phyloP scores from a whole-genome alignment of 2,113 vertebrate genomes.

The Pongo pygmaeus region DNA sequence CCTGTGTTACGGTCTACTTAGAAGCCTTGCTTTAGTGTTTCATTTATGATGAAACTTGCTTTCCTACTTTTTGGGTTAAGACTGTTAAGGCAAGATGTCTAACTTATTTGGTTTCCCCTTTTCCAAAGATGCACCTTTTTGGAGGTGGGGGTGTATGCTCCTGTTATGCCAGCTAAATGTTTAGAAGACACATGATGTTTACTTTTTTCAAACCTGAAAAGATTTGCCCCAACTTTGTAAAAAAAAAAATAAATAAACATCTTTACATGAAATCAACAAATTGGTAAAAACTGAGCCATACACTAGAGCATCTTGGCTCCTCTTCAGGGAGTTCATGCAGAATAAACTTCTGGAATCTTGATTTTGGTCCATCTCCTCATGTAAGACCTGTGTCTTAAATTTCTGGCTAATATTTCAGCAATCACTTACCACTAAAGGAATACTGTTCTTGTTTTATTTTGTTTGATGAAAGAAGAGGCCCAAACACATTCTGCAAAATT shows the following conservation, averaged over 20 bases:
- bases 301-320: neutral
- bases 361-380: neutral
- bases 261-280: conserved; percentile 18
- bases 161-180: neutral
- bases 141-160: neutral
- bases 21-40: neutral
- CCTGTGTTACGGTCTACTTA: neutral
- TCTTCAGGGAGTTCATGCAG: neutral
- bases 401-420: conserved; percentile 61
- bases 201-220: neutral
- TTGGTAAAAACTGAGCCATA: neutral
- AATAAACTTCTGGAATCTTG: conserved; percentile 35
- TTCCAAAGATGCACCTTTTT: neutral
- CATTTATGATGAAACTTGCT: neutral
- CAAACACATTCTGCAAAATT: conserved; percentile 53
- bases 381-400: conserved; percentile 5
- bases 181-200: conserved; percentile 8
- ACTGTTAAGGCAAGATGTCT: neutral
- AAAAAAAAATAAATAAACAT: neutral
- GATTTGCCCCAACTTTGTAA: neutral
- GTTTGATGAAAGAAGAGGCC: conserved; percentile 54
- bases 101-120: neutral
- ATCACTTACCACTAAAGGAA: conserved; percentile 54
- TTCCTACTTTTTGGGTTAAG: neutral
- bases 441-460: conserved; percentile 54